These are phyloP conservation scores for Rotaria magnacalcarata DNA, from an alignment of 2,888 invertebrate genomes.

Conservation along the genomic window DNA sequence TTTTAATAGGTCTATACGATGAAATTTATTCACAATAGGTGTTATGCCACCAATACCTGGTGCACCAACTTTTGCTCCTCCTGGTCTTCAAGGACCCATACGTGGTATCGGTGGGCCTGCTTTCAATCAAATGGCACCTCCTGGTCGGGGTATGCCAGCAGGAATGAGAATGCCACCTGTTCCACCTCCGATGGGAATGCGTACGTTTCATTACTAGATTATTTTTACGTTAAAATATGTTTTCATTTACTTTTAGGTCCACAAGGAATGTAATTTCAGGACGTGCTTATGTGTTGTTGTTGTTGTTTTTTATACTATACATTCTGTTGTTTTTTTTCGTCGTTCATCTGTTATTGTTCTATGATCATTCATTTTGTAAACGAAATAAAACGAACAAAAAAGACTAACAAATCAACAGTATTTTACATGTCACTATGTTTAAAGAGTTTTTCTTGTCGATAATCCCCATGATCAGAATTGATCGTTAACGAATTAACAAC, in stretches of 20 bases:
- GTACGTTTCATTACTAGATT: not conserved
- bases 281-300: not conserved
- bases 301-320: not conserved
- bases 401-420: not conserved
- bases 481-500: not conserved
- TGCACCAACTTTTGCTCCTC: slow-evolving; percentile 8
- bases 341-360: not conserved
- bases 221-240: not conserved
- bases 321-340: not conserved
- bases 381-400: not conserved
- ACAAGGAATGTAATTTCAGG: not conserved
- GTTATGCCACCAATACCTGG: not conserved
- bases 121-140: slow-evolving; percentile 26
- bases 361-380: not conserved
- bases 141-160: slow-evolving; percentile 39
- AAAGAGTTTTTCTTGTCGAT: not conserved
- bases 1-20: not conserved
- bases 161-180: slow-evolving; percentile 38
- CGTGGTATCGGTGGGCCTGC: slow-evolving; percentile 38
- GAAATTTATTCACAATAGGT: not conserved
- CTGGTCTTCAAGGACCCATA: slow-evolving; percentile 32
- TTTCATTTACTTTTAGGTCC: not conserved
- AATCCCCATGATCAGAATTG: not conserved
- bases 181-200: slow-evolving; percentile 34
- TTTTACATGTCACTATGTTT: slow-evolving; percentile 4